Evolutionary conservation across 23 tunicate species (phyloP).

Genomic region (Trididemnum clinides): DNA sequence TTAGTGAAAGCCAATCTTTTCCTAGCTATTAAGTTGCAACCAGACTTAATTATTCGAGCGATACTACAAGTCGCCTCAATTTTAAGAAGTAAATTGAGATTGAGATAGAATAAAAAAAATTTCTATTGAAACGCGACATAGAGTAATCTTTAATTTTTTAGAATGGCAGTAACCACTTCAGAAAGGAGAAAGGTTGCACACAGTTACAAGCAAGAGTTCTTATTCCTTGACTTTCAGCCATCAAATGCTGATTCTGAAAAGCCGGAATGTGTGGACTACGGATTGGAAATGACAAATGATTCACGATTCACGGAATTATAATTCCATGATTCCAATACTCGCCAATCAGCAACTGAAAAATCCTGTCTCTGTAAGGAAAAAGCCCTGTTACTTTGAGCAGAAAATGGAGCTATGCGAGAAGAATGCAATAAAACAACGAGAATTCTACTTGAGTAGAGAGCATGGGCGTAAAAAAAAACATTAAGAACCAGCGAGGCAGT

Average conservation of each 20-base stretch:
- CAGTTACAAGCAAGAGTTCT: neutral
- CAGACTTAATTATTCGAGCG: no score
- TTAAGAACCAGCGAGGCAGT: neutral
- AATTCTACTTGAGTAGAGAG: neutral
- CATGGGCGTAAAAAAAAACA: neutral
- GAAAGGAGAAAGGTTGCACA: neutral
- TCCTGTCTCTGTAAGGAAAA: neutral
- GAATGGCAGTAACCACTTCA: neutral
- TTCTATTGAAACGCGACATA: no score
- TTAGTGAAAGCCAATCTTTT: no score
- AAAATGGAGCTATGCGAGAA: neutral
- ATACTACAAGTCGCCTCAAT: no score
- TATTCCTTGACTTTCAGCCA: neutral
- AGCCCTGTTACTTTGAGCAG: neutral
- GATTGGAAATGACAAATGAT: neutral
- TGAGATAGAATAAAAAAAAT: no score
- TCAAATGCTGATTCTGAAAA: neutral
- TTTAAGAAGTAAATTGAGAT: no score
- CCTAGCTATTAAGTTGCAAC: no score
- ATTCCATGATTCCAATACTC: neutral
- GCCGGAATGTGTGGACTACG: neutral
- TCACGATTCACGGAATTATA: neutral
- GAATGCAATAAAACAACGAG: neutral
- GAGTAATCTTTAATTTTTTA: neutral
- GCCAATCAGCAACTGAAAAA: neutral